Evolutionary conservation across 2,888 invertebrate genomes (phyloP).

Genomic region (Parasteatoda lunata): DNA sequence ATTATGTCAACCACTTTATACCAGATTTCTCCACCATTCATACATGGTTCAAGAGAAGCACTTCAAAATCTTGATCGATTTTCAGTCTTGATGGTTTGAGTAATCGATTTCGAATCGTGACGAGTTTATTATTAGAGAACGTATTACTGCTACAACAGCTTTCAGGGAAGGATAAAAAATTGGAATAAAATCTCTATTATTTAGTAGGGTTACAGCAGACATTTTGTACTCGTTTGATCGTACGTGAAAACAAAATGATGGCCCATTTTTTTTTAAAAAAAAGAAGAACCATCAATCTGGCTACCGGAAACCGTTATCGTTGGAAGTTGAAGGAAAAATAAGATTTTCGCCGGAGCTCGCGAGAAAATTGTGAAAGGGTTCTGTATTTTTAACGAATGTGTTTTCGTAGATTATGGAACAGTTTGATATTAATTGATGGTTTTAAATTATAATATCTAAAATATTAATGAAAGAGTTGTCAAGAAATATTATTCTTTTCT

Average conservation of each 20-base stretch:
- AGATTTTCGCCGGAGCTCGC: background rate
- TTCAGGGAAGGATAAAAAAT: constrained; percentile 10
- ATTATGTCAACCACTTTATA: too few species aligned
- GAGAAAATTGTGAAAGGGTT: too few species aligned
- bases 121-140: constrained; percentile 41
- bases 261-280: constrained; percentile 9
- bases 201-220: background rate
- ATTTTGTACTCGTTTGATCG: constrained; percentile 31
- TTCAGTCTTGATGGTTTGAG: constrained; percentile 20
- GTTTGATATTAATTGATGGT: too few species aligned
- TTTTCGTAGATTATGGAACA: too few species aligned
- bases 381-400: too few species aligned
- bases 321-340: background rate
- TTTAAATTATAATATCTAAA: too few species aligned
- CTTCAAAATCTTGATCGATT: constrained; percentile 53
- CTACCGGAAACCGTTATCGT: background rate
- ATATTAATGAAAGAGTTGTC: too few species aligned
- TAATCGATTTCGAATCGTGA: constrained; percentile 44
- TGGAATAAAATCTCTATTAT: background rate
- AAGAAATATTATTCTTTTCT: too few species aligned
- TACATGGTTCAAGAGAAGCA: background rate
- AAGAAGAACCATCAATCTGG: background rate
- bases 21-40: too few species aligned
- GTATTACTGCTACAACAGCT: background rate
- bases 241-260: constrained; percentile 23